Evolutionary conservation across 2,113 vertebrate species (phyloP), one percentile per base, ranked within the genome.

Genomic region (Marmota flaviventris): DNA sequence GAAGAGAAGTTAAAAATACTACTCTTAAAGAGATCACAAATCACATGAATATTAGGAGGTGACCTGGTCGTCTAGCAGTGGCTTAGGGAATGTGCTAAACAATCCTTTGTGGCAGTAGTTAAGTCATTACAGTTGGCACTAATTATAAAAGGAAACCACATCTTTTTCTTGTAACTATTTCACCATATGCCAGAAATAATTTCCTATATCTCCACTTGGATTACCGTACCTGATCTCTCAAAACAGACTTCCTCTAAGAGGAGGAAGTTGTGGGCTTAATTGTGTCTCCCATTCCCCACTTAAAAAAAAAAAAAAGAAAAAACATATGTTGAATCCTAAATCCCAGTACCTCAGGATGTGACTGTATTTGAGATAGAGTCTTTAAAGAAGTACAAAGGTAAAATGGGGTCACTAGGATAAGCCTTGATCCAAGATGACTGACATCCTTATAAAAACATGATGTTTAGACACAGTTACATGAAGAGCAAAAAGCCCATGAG

Each of bases 161-260:
- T 88, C 63, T 96, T 95, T 95, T 85, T 96, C 37, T 86, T 94
- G 61, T 88, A 96, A 93, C 85, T 87, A 70, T 93, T 94, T 88
- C 76, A 85, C 63, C 56, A 84, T 48, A 86, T 39, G 22, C 27
- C 87, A 92, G 76, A 97, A 95, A 92, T 77, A 86, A 93, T 48
- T 90, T 89, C 94, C 79, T 92, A 67, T 75, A 77, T 42, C 58
- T 63, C 75, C 82, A 93, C 17, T 92, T 96, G 83, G n/a, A 91
- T 91, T 85, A 90, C 56, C 67, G 75, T 53, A 32, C 9, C 69
- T 86, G 37, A 93, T 29, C 94, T 32, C 34, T 42, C 39, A 67
- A 87, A 65, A 72, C n/a, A 89, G 48, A 65, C 67, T 95, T 95
- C 20, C 0, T 91, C 63, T 96, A 39, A 27, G 27, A 45, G 45